Evolutionary conservation across 2,113 vertebrate genomes (phyloP).

Genomic region (Callorhinus ursinus): DNA sequence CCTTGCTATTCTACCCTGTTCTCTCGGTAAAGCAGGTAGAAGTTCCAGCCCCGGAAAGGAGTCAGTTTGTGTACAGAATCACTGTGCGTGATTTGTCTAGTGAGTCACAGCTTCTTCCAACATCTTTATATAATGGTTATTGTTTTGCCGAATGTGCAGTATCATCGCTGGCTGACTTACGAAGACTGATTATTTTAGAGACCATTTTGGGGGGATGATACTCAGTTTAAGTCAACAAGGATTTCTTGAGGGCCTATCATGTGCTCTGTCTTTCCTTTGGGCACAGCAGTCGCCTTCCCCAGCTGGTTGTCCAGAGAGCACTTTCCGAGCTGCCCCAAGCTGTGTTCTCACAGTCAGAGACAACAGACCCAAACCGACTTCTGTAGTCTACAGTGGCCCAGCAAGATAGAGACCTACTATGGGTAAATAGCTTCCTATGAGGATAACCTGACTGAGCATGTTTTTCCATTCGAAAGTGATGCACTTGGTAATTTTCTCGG

Average conservation of each 20-base stretch:
- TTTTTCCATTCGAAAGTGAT: not conserved
- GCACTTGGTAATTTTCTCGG: not conserved
- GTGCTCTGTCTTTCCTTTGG: not conserved
- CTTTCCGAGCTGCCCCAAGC: not conserved
- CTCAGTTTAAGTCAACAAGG: not conserved
- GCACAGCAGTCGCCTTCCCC: not conserved
- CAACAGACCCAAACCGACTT: not conserved
- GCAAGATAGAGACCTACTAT: not conserved
- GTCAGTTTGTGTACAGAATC: not conserved
- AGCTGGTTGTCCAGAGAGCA: not conserved
- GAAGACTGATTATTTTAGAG: not conserved
- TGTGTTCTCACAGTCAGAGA: not conserved
- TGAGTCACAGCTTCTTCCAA: slow-evolving; percentile 12
- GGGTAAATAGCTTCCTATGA: not conserved
- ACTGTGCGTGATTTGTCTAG: not conserved
- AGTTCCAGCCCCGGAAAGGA: not conserved
- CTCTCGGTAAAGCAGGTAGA: not conserved
- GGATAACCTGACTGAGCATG: not conserved
- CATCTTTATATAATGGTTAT: not conserved
- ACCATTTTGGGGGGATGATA: not conserved
- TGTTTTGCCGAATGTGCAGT: not conserved
- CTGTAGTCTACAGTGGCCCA: not conserved
- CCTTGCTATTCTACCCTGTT: not conserved
- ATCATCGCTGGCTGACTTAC: not conserved
- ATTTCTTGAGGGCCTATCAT: not conserved